These are phyloP conservation scores for Pomacea maculata DNA, from an alignment of 1,140 invertebrate species.

Conservation along the genomic window DNA sequence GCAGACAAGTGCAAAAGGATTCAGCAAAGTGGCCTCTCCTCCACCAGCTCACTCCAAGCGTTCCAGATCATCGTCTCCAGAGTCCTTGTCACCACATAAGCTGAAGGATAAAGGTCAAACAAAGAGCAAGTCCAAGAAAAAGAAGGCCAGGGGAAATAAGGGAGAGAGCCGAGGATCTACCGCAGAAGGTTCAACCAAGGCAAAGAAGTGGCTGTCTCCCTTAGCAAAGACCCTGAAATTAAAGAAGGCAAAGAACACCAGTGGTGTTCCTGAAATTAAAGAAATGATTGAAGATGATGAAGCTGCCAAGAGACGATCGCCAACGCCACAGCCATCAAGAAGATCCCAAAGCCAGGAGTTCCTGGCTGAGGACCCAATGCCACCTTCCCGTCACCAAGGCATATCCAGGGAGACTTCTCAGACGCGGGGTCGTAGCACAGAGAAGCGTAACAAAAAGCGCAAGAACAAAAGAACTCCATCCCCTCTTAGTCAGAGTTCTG, in stretches of 20 bases:
- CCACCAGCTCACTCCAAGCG: slow-evolving; percentile 8
- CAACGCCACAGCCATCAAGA: not conserved
- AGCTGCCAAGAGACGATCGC: not conserved
- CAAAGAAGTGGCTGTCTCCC: slow-evolving; percentile 18
- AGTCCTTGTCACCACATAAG: slow-evolving; percentile 10
- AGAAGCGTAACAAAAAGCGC: slow-evolving; percentile 14
- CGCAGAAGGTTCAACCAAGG: not conserved
- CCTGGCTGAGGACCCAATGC: slow-evolving; percentile 7
- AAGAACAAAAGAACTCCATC: not conserved
- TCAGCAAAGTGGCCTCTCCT: not conserved
- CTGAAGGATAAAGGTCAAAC: slow-evolving; percentile 13
- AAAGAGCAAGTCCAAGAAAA: slow-evolving; percentile 15
- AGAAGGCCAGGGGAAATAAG: slow-evolving; percentile 11
- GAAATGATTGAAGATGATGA: slow-evolving; percentile 1
- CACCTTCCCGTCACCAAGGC: slow-evolving; percentile 6
- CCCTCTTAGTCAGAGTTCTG: not conserved
- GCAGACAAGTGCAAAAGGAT: not conserved
- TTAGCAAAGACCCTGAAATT: slow-evolving; percentile 15
- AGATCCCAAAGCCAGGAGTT: not conserved
- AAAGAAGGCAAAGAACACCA: slow-evolving; percentile 4
- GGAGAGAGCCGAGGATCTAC: not conserved
- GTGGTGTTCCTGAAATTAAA: not conserved
- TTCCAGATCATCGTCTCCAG: slow-evolving; percentile 6
- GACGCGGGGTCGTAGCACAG: slow-evolving; percentile 4
- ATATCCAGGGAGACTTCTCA: not conserved